Evolutionary conservation across 2,113 vertebrate species (phyloP), one percentile per base, ranked within the genome.

Genomic region (Corvus moneduloides): DNA sequence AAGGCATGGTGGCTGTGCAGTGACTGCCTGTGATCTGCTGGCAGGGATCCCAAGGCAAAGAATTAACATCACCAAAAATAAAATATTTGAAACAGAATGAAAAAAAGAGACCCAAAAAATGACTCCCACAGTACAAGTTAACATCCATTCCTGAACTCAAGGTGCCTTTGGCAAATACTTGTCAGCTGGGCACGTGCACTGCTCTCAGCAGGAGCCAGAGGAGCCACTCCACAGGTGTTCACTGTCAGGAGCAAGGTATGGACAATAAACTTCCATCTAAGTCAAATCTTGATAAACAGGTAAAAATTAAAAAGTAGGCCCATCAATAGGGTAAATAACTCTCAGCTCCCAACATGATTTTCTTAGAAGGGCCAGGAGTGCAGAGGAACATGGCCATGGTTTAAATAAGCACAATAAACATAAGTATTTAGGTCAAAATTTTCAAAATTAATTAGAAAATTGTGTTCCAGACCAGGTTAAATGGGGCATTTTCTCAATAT

Each of bases 131-230:
- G 13, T 4, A 21, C 2, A 20, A 56, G 26, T 17, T 8, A 16
- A 6, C 7, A 2, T 15, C 74, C 11, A 1, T 62, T 54, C 35
- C 7, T 6, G 16, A 54, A 32, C 27, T 39, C 41, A 35, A 48
- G 17, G 11, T 0, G 1, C 16, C 24, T 74, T 35, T 24, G 16
- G 9, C 28, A 77, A 16, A n/a, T 14, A 7, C 7, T 33, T 1
- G 2, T 55, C 18, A 11, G 55, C 48, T 1, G 0, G 46, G 18
- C 8, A 37, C 0, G 0, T 1, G 2, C 1, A 1, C 19, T 41
- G 46, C 58, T 54, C 55, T 81, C 17, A 26, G 37, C 2, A 4
- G 17, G 24, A 71, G 10, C 56, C 16, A 7, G 39, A 51, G 30
- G 35, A 69, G 5, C 37, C 28, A n/a, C 24, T 58, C 59, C 41